phyloP scores from a whole-genome alignment of 2,113 vertebrate genomes.

The Mus pahari region DNA sequence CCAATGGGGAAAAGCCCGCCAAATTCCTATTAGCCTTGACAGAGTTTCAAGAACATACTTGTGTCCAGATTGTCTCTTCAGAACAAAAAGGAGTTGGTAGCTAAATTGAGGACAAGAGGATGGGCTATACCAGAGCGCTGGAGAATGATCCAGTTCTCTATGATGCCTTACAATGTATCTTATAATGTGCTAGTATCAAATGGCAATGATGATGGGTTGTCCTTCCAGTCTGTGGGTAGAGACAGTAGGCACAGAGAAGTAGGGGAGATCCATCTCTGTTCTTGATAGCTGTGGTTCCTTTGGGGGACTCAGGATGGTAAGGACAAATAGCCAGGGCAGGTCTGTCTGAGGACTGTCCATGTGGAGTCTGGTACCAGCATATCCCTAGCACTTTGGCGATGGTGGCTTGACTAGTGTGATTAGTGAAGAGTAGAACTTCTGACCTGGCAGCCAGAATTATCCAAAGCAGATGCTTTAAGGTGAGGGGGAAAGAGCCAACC shows the following conservation, averaged over 20 bases:
- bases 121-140: not conserved
- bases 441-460: not conserved
- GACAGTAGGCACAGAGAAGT: not conserved
- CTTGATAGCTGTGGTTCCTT: not conserved
- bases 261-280: not conserved
- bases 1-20: not conserved
- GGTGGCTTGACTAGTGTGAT: not conserved
- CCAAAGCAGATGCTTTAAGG: not conserved
- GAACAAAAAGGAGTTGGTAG: not conserved
- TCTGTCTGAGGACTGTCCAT: not conserved
- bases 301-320: not conserved
- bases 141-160: not conserved
- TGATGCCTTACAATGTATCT: not conserved
- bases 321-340: not conserved
- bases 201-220: not conserved
- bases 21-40: not conserved
- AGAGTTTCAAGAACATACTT: not conserved
- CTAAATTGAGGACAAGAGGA: not conserved
- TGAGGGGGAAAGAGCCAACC: not conserved
- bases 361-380: not conserved
- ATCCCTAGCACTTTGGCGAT: not conserved
- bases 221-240: not conserved
- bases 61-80: slow-evolving; percentile 28
- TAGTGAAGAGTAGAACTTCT: not conserved
- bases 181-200: not conserved